Conservation (phyloP, 2,113 vertebrate species). For the Sardina pilchardus region DNA sequence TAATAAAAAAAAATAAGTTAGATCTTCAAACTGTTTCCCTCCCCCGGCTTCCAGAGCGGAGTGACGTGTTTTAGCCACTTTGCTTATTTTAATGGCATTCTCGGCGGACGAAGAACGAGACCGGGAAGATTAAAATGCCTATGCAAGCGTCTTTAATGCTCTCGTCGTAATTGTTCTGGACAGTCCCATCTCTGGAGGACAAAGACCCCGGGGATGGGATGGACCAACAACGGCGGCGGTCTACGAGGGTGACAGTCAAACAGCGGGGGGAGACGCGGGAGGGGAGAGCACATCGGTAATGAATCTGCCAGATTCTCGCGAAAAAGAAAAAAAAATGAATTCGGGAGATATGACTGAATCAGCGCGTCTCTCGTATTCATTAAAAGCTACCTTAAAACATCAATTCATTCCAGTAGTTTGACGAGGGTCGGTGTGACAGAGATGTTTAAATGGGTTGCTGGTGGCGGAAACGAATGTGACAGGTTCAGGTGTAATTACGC, state of each 20-base stretch:
- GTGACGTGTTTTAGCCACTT: constrained; percentile 1
- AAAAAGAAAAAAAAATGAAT: constrained; percentile 72
- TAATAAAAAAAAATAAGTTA: constrained; percentile 16
- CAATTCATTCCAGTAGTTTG: constrained; percentile 81
- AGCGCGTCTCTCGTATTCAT: constrained; percentile 77
- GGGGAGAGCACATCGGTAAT: constrained; percentile 74
- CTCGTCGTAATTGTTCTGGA: constrained; percentile 81
- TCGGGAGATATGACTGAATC: constrained; percentile 82
- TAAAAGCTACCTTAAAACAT: constrained; percentile 87
- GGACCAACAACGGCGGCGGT: constrained; percentile 68
- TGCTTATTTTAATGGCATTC: constrained; percentile 51
- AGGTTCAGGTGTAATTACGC: constrained; percentile 66
- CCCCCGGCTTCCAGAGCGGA: neutral
- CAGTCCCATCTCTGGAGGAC: constrained; percentile 80
- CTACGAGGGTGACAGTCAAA: constrained; percentile 75
- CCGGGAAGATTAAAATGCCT: constrained; percentile 79
- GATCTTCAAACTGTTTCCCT: neutral
- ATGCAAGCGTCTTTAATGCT: constrained; percentile 76
- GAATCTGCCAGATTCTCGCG: constrained; percentile 84
- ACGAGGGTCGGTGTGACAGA: constrained; percentile 79
- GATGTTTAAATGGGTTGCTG: constrained; percentile 72
- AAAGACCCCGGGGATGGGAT: constrained; percentile 84
- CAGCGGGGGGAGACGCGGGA: constrained; percentile 61
- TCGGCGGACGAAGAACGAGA: constrained; percentile 51
- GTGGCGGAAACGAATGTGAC: constrained; percentile 60